A percentile compares a stretch with the other conserved stretches of the same genome.
These are phyloP conservation scores for Porites divaricata DNA, from an alignment of 92 coral and sea anemone species.

Conservation along the genomic window DNA sequence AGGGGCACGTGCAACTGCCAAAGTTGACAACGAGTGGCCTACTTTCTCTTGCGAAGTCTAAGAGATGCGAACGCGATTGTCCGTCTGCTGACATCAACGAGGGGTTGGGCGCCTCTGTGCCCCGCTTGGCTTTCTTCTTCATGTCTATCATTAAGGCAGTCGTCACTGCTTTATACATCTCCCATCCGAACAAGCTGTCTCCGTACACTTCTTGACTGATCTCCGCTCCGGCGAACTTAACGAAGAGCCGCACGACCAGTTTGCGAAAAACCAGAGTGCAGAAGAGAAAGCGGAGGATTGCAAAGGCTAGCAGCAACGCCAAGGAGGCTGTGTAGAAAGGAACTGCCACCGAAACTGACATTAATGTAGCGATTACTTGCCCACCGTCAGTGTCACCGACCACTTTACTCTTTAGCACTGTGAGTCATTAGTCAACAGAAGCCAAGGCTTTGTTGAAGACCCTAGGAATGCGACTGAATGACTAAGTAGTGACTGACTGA, in stretches of 20 bases:
- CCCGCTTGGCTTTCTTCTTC: conserved; percentile 59
- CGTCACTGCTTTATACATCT: conserved; percentile 82
- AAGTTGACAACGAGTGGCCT: conserved; percentile 88
- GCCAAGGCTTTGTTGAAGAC: conserved; percentile 13
- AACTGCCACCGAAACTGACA: conserved; percentile 46
- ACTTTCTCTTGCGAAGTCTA: conserved; percentile 79
- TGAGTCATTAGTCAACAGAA: conserved; percentile 19
- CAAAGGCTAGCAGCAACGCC: conserved; percentile 57
- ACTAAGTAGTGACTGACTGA: conserved; percentile 5
- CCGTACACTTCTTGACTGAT: conserved; percentile 73
- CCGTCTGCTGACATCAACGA: conserved; percentile 80
- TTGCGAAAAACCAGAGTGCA: conserved; percentile 49
- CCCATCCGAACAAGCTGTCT: conserved; percentile 82
- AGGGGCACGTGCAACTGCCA: conserved; percentile 93
- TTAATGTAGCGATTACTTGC: not conserved
- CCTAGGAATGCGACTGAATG: conserved; percentile 31
- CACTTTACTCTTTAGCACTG: not conserved
- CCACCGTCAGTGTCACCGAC: not conserved
- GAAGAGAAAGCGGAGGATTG: conserved; percentile 54
- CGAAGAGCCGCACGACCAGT: conserved; percentile 31
- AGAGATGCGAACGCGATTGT: conserved; percentile 61
- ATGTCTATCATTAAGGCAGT: conserved; percentile 63
- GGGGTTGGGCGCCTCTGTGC: conserved; percentile 80
- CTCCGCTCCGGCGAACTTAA: conserved; percentile 51
- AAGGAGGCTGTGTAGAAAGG: conserved; percentile 62